A percentile compares a stretch with the other conserved stretches of the same genome.
Conservation (phyloP, 2,888 invertebrate genomes). For the Magallana nippona region DNA sequence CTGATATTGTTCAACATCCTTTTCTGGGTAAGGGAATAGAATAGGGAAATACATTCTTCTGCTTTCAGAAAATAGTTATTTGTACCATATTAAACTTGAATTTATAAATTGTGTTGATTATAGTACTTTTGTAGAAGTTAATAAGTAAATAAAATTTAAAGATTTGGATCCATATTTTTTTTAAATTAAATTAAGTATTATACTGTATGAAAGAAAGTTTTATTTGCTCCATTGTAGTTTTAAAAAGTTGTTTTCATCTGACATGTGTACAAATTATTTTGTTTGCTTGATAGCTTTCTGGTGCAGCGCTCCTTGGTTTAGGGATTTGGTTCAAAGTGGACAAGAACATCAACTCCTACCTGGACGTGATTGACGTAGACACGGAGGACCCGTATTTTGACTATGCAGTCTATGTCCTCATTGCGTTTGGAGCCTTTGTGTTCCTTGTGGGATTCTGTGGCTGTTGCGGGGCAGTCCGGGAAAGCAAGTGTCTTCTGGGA, state of each 20-base stretch:
- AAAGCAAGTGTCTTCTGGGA: conserved; percentile 81
- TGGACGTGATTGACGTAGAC: conserved; percentile 81
- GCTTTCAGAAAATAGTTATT: too few species aligned
- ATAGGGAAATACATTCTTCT: not conserved
- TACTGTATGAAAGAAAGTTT: not conserved
- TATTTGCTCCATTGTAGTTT: not conserved
- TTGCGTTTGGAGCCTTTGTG: conserved; percentile 82
- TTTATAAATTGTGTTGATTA: too few species aligned
- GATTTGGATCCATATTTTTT: too few species aligned
- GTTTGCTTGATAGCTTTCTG: conserved; percentile 81
- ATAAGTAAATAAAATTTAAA: too few species aligned
- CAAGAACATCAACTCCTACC: conserved; percentile 81
- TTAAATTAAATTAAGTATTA: too few species aligned
- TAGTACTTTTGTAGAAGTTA: too few species aligned
- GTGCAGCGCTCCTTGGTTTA: conserved; percentile 82
- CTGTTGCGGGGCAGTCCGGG: conserved; percentile 83
- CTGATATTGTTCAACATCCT: conserved; percentile 74
- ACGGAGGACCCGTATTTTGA: conserved; percentile 81
- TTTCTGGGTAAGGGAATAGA: conserved; percentile 71
- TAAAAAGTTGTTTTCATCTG: not conserved
- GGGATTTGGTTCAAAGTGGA: conserved; percentile 83
- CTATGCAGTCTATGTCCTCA: conserved; percentile 81
- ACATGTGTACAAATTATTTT: conserved; percentile 7
- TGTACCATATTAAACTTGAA: too few species aligned
- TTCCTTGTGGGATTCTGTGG: conserved; percentile 83